Conservation (phyloP, 35 echinoderm and acorn worm species). For the Ophiothrix spiculata region DNA sequence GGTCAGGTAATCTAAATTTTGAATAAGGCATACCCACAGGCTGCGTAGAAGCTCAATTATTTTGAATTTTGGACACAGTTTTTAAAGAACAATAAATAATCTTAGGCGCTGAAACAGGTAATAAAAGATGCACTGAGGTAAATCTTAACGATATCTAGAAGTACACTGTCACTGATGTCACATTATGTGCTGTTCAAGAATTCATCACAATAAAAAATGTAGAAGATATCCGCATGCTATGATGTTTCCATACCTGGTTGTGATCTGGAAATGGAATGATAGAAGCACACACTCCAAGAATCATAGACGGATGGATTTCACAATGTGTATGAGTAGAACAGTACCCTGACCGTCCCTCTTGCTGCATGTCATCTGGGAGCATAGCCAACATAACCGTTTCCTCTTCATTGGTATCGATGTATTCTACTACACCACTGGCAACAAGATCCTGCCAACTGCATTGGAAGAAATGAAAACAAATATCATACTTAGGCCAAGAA, state of each 20-base stretch:
- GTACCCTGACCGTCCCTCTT: slow-evolving; percentile 72
- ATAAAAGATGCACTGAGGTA: no score
- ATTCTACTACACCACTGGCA: slow-evolving; percentile 96
- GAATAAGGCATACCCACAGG: no score
- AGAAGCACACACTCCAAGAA: slow-evolving; percentile 96
- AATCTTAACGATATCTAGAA: no score
- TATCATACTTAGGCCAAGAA: not conserved
- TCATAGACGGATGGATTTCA: slow-evolving; percentile 99
- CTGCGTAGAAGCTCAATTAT: no score
- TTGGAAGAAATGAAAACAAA: not conserved
- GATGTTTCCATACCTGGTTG: slow-evolving; percentile 94
- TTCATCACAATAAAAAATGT: no score
- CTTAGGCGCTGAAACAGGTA: no score
- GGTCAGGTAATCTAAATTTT: no score
- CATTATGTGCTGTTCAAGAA: no score
- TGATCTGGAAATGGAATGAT: slow-evolving; percentile 99
- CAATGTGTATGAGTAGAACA: slow-evolving; percentile 99
- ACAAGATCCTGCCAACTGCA: slow-evolving; percentile 97
- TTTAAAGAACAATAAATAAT: no score
- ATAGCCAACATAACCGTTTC: slow-evolving; percentile 96
- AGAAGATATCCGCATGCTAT: no score
- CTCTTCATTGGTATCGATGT: slow-evolving; percentile 98
- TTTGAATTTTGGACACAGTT: no score
- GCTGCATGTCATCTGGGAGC: slow-evolving; percentile 81
- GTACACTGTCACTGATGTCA: no score